phyloP scores from a whole-genome alignment of 1,140 invertebrate species.

The Galleria mellonella region DNA sequence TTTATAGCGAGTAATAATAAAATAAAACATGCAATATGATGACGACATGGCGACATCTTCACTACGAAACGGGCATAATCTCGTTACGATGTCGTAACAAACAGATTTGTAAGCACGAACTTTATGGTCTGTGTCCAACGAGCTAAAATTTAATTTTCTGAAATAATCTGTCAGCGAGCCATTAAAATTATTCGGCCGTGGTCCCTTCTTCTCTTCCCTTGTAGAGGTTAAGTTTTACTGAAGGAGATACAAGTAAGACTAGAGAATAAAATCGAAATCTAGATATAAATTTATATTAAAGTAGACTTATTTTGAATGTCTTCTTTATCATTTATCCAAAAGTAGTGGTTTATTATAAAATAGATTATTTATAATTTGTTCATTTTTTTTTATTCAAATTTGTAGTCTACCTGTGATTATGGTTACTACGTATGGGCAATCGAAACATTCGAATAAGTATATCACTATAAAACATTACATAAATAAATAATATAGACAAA shows the following conservation, averaged over 20 bases:
- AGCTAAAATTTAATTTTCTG: constrained; percentile 74
- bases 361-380: too few species aligned
- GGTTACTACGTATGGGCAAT: too few species aligned
- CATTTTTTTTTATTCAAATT: too few species aligned
- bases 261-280: too few species aligned
- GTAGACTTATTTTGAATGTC: too few species aligned
- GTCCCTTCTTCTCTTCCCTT: constrained; percentile 6
- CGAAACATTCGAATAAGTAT: too few species aligned
- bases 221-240: constrained; percentile 38
- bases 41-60: constrained; percentile 61
- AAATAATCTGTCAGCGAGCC: constrained; percentile 68
- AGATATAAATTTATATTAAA: too few species aligned
- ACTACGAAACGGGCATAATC: constrained; percentile 67
- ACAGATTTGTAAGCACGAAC: constrained; percentile 72
- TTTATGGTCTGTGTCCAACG: constrained; percentile 72
- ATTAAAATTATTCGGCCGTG: constrained; percentile 69
- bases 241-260: background rate
- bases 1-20: constrained; percentile 65
- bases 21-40: constrained; percentile 66
- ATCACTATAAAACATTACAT: too few species aligned
- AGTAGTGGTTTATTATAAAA: too few species aligned
- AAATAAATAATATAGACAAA: too few species aligned
- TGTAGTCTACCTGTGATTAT: too few species aligned
- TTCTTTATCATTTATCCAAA: too few species aligned
- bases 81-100: constrained; percentile 72